A percentile compares a stretch with the other conserved stretches of the same genome.
phyloP scores from a whole-genome alignment of 2,797 vertebrate genomes.

The Pempheris klunzingeri region DNA sequence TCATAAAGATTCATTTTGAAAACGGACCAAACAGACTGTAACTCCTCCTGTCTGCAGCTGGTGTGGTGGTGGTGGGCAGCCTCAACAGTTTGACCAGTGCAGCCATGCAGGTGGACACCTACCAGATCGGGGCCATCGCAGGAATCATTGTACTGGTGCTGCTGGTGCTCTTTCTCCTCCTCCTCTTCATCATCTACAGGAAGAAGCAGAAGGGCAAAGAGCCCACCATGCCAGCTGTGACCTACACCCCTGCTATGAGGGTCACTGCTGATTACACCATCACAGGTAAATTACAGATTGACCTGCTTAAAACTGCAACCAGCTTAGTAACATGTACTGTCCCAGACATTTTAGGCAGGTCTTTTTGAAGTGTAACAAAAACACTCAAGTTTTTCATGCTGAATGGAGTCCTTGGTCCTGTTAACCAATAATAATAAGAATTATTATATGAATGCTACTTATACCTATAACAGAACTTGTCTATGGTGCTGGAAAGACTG shows the following conservation, averaged over 20 bases:
- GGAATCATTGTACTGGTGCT: constrained; percentile 94
- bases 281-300: constrained; percentile 83
- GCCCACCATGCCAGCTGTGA: constrained; percentile 91
- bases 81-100: constrained; percentile 94
- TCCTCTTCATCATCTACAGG: constrained; percentile 93
- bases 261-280: constrained; percentile 90
- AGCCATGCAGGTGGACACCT: constrained; percentile 91
- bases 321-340: background rate
- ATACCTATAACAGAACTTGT: background rate
- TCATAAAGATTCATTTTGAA: background rate
- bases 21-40: too few relatives aligned
- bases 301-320: background rate
- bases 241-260: constrained; percentile 93
- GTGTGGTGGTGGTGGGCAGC: constrained; percentile 91
- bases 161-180: constrained; percentile 92
- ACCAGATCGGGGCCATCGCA: constrained; percentile 94
- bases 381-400: background rate
- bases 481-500: background rate
- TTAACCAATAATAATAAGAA: background rate
- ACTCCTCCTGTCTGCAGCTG: constrained; percentile 79
- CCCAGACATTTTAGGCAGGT: too few relatives aligned
- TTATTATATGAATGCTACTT: background rate
- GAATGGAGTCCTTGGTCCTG: too few relatives aligned
- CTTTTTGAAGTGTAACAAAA: background rate
- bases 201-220: constrained; percentile 96